Percentiles rank a stretch among this genome's conserved stretches.
phyloP scores from a whole-genome alignment of 1,140 invertebrate genomes.

The Drosophila ercepeae region DNA sequence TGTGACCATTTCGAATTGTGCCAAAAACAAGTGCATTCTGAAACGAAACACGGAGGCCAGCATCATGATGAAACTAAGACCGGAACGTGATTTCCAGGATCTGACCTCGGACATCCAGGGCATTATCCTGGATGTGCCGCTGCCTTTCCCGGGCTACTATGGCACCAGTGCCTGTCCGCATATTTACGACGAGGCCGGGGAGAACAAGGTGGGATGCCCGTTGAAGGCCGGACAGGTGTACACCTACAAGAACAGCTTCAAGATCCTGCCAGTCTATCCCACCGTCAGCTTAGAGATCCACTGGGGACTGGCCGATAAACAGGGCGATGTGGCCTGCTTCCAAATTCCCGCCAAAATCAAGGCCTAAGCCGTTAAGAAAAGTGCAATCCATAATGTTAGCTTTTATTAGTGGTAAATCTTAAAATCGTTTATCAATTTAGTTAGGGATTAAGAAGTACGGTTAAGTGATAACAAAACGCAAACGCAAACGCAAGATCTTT shows the following conservation, averaged over 20 bases:
- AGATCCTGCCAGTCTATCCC: constrained; percentile 88
- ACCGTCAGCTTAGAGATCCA: constrained; percentile 87
- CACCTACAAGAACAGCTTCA: constrained; percentile 88
- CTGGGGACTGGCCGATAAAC: constrained; percentile 86
- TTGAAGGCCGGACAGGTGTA: constrained; percentile 88
- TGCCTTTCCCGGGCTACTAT: constrained; percentile 91
- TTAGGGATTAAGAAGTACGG: constrained; percentile 53
- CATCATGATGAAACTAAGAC: constrained; percentile 86
- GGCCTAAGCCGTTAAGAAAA: constrained; percentile 48
- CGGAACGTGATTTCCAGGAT: constrained; percentile 84
- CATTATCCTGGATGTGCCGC: constrained; percentile 85
- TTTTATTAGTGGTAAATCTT: constrained; percentile 54
- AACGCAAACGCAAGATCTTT: constrained; percentile 20
- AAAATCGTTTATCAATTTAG: constrained; percentile 52
- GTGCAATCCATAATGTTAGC: constrained; percentile 34
- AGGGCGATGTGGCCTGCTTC: constrained; percentile 86
- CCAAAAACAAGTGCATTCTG: constrained; percentile 86
- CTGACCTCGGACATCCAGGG: constrained; percentile 86
- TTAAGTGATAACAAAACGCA: constrained; percentile 46
- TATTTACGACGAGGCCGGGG: constrained; percentile 85
- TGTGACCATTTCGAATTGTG: constrained; percentile 86
- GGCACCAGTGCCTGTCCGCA: constrained; percentile 88
- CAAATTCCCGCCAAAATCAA: constrained; percentile 88
- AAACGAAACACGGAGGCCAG: constrained; percentile 86
- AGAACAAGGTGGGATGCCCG: constrained; percentile 86